A percentile compares a stretch with the other conserved stretches of the same genome.
Conservation (phyloP, 2,888 invertebrate genomes). For the Ecdyonurus torrentis region DNA sequence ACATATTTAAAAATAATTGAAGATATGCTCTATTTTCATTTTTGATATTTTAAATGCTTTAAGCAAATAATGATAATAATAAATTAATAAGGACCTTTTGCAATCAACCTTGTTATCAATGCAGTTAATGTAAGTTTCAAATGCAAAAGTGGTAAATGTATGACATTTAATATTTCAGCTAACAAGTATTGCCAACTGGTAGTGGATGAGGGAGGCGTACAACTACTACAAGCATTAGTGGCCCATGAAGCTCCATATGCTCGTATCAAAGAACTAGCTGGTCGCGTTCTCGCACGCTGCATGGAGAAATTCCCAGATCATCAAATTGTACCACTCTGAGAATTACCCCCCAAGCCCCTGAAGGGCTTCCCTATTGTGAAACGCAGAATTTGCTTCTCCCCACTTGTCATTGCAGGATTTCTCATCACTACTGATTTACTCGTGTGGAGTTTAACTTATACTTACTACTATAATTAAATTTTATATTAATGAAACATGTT, state of each 20-base stretch:
- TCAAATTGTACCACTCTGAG: neutral
- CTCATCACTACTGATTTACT: neutral
- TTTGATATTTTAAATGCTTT: too few species aligned
- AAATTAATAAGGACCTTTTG: too few species aligned
- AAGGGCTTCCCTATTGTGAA: neutral
- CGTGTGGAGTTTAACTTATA: neutral
- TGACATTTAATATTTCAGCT: slow-evolving; percentile 44
- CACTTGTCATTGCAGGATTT: neutral
- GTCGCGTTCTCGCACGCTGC: slow-evolving; percentile 50
- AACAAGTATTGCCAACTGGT: slow-evolving; percentile 84
- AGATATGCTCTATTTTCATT: too few species aligned
- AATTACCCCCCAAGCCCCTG: neutral
- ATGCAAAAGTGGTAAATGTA: too few species aligned
- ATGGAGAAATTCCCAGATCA: slow-evolving; percentile 3
- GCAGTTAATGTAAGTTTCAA: too few species aligned
- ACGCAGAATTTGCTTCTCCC: neutral
- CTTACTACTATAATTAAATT: neutral
- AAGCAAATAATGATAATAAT: too few species aligned
- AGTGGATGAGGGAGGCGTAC: slow-evolving; percentile 68
- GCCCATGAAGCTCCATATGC: slow-evolving; percentile 42
- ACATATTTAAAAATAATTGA: too few species aligned
- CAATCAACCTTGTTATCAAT: too few species aligned
- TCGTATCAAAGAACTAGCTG: slow-evolving; percentile 50
- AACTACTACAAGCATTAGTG: slow-evolving; percentile 48
- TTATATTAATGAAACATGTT: too few species aligned